Evolutionary conservation across 2,888 invertebrate species (phyloP), one percentile per base, ranked within the genome.

Genomic region (Phalangium opilio): DNA sequence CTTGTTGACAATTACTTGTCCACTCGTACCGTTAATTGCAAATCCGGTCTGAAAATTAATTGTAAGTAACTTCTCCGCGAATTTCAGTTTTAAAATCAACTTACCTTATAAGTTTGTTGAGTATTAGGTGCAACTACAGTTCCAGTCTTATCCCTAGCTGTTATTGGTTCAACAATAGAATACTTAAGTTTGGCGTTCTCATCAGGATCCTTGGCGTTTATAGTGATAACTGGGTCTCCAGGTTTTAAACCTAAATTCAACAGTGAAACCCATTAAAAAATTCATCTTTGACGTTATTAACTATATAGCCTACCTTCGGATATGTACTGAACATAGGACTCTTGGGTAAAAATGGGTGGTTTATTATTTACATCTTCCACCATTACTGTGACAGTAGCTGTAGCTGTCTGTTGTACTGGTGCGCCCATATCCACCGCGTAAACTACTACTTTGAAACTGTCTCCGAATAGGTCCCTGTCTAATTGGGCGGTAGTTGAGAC

Each of bases 331-430:
- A 58, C 57, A 48, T 67, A 68, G 21, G 59, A 47, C 8, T 57
- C 45, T 45, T 62, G 50, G 0, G 44, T 33, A 50, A 67, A 68
- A 27, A 53, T 57, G 2, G 68, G 68, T 2, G 56, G 51, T 44
- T 67, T 64, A 56, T 66, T 65, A 54, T 68, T 67, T 15, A 63
- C 59, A 50, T 65, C 65, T 20, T 54, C 55, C 8, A 66, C 53
- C 7, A 53, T 50, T 20, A 66, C 50, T 12, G 51, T 53, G 73
- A 77, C 79, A 0, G 79, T 80, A 0, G 83, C 77, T 0, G 81
- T 81, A 0, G 82, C 83, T 0, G 83, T 83, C 68, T 82, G 81
- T 8, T 77, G 77, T 18, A 81, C 75, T 0, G 83, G 81, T 11
- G 70, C 66, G 0, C 82, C 83, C 20, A 79, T 77, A 57, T 83